Evolutionary conservation across 2,113 vertebrate species (phyloP), one percentile per base, ranked within the genome.

Genomic region (Ptilonorhynchus violaceus): DNA sequence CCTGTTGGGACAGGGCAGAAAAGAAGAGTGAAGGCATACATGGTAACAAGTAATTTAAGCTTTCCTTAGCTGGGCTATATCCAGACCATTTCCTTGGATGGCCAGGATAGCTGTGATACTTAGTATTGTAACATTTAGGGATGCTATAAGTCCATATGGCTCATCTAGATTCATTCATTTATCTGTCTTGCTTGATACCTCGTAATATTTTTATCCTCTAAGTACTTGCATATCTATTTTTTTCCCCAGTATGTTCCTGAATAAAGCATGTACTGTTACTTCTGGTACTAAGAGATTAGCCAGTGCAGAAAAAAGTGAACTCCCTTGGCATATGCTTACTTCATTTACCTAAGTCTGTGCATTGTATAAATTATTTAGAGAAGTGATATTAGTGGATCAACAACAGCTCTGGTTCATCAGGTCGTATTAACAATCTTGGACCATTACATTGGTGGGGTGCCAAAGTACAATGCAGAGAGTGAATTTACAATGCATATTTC

Each of bases 361-460:
- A 23, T 88, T 85, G 31, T 47, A 58, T 89, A 89, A 76, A 93
- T 91, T 89, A 93, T 83, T 94, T 47, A 92, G 73, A 79, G 70
- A 91, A 83, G 37, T 88, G 13, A 50, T 93, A 91, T 92, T 80
- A 83, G 62, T 91, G 82, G 83, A 92, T 91, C 88, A 86, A 47
- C 55, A 95, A 44, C 66, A 73, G 74, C 70, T 77, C 64, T 75
- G 52, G 79, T 93, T 78, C 84, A 92, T 91, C 56, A 46, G 73
- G 90, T 96, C 85, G 28, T 50, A 85, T 75, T 81, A 95, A 93
- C 41, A 82, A 53, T 42, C 72, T 88, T 66, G 68, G 81, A 79
- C 74, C 64, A 74, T 92, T 64, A 85, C 5, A 0, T 52, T 89
- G 76, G 58, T 73, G 59, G 72, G 20, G 12, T 95, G 66, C 49